Conservation (phyloP, 1,140 invertebrate species). For the Pseudachorutes palmiensis region DNA sequence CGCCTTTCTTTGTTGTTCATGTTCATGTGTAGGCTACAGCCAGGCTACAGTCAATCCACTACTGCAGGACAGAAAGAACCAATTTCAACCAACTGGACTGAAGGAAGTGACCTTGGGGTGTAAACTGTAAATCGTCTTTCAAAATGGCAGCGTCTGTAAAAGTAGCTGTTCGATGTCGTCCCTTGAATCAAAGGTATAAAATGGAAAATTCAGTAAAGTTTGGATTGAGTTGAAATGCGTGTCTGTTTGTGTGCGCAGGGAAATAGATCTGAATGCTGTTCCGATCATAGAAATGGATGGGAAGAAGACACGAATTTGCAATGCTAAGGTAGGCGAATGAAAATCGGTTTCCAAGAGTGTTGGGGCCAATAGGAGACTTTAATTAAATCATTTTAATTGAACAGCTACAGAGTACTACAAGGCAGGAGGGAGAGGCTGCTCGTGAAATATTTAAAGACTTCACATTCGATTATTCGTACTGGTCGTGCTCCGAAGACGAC, state of each 20-base stretch:
- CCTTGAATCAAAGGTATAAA: slow-evolving; percentile 68
- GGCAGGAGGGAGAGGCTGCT: slow-evolving; percentile 36
- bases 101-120: slow-evolving; percentile 1
- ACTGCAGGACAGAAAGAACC: too few relatives aligned
- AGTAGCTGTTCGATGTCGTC: slow-evolving; percentile 69
- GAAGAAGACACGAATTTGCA: slow-evolving; percentile 72
- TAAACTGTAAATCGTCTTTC: too few relatives aligned
- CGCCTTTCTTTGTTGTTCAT: too few relatives aligned
- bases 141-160: slow-evolving; percentile 63
- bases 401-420: slow-evolving; percentile 28
- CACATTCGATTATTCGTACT: slow-evolving; percentile 88
- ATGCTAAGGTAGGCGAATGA: slow-evolving; percentile 55
- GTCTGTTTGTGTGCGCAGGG: slow-evolving; percentile 50
- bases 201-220: background rate
- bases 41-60: too few relatives aligned
- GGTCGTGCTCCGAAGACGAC: slow-evolving; percentile 66
- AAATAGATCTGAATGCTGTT: slow-evolving; percentile 70
- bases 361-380: too few relatives aligned
- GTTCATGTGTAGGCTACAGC: background rate
- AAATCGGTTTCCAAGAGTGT: background rate
- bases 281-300: slow-evolving; percentile 78
- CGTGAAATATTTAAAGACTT: slow-evolving; percentile 68
- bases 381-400: background rate
- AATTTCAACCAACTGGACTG: too few relatives aligned
- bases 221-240: background rate